Evolutionary conservation across 2,888 invertebrate genomes (phyloP).

Genomic region (Melieria crassipennis): DNA sequence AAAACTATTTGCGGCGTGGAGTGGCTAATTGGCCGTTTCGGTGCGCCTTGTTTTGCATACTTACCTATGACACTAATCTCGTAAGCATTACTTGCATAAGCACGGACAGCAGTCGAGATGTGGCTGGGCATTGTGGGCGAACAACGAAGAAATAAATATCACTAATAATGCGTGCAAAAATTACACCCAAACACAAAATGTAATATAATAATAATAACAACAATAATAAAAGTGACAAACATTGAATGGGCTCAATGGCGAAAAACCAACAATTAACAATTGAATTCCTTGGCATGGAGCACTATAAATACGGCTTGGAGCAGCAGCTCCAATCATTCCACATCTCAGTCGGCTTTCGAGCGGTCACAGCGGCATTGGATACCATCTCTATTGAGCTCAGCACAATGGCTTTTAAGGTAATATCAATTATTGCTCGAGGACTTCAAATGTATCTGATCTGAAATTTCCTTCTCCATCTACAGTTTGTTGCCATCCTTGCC

Average conservation of each 20-base stretch:
- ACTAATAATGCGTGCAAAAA: background rate
- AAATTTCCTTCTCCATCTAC: background rate
- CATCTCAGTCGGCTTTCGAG: slow-evolving; percentile 44
- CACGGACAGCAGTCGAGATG: background rate
- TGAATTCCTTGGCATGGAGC: background rate
- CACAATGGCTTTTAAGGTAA: slow-evolving; percentile 55
- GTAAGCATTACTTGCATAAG: slow-evolving; percentile 2
- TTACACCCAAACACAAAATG: background rate
- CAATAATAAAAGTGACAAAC: slow-evolving; percentile 49
- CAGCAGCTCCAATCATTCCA: slow-evolving; percentile 51
- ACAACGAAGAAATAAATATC: slow-evolving; percentile 2
- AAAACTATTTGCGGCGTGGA: too few species aligned
- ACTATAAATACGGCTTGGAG: slow-evolving; percentile 49
- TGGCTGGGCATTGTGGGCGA: slow-evolving; percentile 14
- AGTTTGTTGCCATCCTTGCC: slow-evolving; percentile 55
- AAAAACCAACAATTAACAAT: slow-evolving; percentile 41
- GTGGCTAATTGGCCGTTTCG: too few species aligned
- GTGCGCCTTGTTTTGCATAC: background rate
- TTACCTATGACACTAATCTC: slow-evolving; percentile 6
- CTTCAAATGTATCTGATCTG: too few species aligned
- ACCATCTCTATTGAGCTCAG: slow-evolving; percentile 12
- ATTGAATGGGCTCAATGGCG: slow-evolving; percentile 37
- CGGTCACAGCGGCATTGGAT: slow-evolving; percentile 26
- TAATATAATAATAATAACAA: slow-evolving; percentile 26
- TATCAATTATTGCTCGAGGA: background rate